These are phyloP conservation scores for Drosophila rubida DNA, from an alignment of 2,888 invertebrate species.

Conservation along the genomic window DNA sequence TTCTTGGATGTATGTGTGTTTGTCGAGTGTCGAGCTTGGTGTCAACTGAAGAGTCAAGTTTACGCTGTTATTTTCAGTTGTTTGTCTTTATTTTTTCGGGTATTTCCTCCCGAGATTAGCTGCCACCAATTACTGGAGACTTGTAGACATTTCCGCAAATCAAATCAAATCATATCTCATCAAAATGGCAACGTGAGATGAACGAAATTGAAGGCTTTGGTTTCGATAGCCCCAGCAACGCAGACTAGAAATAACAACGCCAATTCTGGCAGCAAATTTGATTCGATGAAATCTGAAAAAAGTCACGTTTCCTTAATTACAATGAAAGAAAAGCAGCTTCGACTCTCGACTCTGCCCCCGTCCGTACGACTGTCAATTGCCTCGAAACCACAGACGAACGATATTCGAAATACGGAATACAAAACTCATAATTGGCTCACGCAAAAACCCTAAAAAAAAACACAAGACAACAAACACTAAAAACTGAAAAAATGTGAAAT, in stretches of 20 bases:
- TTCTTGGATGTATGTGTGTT: not conserved
- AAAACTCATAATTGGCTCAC: slow-evolving; percentile 81
- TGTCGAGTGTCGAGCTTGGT: slow-evolving; percentile 16
- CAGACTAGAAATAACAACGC: slow-evolving; percentile 59
- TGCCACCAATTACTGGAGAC: slow-evolving; percentile 36
- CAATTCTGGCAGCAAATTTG: slow-evolving; percentile 54
- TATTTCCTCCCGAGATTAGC: slow-evolving; percentile 25
- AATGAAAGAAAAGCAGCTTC: slow-evolving; percentile 70
- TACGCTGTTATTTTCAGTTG: not conserved
- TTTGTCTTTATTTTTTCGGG: slow-evolving; percentile 2
- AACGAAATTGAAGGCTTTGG: slow-evolving; percentile 61
- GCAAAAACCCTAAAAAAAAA: slow-evolving; percentile 55
- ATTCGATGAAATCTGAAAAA: slow-evolving; percentile 74
- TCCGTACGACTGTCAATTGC: slow-evolving; percentile 12
- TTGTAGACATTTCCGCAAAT: slow-evolving; percentile 65
- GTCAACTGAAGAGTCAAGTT: slow-evolving; percentile 19
- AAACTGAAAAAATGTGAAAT: slow-evolving; percentile 33
- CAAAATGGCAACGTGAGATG: slow-evolving; percentile 61
- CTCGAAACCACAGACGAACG: slow-evolving; percentile 60
- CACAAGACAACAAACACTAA: slow-evolving; percentile 34
- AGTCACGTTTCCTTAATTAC: slow-evolving; percentile 80
- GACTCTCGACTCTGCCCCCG: slow-evolving; percentile 13
- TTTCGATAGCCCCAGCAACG: slow-evolving; percentile 19
- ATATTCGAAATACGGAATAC: slow-evolving; percentile 56
- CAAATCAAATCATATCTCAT: slow-evolving; percentile 67